Evolutionary conservation across 2,888 invertebrate species (phyloP).

Genomic region (Bombylius major): DNA sequence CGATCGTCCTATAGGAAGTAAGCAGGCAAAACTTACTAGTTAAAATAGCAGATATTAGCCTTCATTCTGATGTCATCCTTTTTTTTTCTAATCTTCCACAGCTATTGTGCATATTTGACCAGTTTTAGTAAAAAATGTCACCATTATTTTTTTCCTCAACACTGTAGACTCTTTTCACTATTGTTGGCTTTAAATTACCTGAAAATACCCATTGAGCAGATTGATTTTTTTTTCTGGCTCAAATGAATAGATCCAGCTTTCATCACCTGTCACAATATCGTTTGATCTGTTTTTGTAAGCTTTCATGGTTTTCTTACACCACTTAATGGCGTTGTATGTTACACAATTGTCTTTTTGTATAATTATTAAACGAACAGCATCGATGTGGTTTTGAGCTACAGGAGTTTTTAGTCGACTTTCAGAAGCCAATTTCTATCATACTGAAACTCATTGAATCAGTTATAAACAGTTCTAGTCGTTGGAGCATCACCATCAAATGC

Average conservation of each 20-base stretch:
- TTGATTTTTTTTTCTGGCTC: neutral
- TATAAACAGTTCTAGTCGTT: neutral
- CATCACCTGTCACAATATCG: too few relatives aligned
- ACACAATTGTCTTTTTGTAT: neutral
- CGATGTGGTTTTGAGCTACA: too few relatives aligned
- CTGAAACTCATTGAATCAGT: neutral
- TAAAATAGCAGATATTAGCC: too few relatives aligned
- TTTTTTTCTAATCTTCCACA: too few relatives aligned
- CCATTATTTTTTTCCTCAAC: neutral
- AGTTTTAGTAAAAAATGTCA: neutral
- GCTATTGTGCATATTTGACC: neutral
- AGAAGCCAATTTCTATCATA: neutral
- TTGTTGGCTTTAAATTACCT: neutral
- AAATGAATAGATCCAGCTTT: neutral
- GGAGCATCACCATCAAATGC: too few relatives aligned
- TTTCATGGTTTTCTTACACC: too few relatives aligned
- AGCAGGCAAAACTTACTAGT: too few relatives aligned
- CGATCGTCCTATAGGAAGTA: too few relatives aligned
- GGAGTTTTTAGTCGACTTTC: neutral
- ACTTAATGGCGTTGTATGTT: neutral
- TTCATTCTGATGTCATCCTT: too few relatives aligned
- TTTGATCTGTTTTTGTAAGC: too few relatives aligned
- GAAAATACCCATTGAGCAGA: neutral
- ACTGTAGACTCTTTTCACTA: neutral
- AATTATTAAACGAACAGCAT: too few relatives aligned